Evolutionary conservation across 2,888 invertebrate genomes (phyloP).

Genomic region (Phrixothrix hirtus): DNA sequence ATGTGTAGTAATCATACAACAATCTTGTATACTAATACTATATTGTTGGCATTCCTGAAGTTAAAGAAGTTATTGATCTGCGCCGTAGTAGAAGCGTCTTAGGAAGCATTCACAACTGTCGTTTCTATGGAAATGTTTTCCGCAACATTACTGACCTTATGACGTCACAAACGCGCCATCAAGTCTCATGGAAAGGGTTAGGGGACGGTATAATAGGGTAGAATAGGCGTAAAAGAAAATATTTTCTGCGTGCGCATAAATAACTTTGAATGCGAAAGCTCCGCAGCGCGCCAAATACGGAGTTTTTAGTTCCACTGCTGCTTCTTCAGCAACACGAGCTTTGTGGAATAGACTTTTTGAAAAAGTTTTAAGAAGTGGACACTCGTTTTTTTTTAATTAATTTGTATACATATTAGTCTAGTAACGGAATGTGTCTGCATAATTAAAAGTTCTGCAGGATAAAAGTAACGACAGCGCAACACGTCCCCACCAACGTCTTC

Average conservation of each 20-base stretch:
- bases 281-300: constrained; percentile 28
- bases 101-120: constrained; percentile 38
- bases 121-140: constrained; percentile 53
- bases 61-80: constrained; percentile 21
- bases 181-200: constrained; percentile 61
- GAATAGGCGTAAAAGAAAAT: constrained; percentile 24
- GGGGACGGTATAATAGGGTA: constrained; percentile 56
- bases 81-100: constrained; percentile 10
- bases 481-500: constrained; percentile 35
- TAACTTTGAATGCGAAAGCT: constrained; percentile 29
- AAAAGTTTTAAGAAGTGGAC: neutral
- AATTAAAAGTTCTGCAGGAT: constrained; percentile 39
- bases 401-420: constrained; percentile 16
- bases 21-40: no score
- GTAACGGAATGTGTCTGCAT: constrained; percentile 36
- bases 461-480: constrained; percentile 35
- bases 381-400: neutral
- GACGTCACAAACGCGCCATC: constrained; percentile 51
- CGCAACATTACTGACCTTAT: constrained; percentile 53
- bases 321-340: constrained; percentile 3
- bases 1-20: no score
- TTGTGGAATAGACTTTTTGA: neutral
- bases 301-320: constrained; percentile 14
- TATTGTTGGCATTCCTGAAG: no score
- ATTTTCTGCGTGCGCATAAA: constrained; percentile 24